Evolutionary conservation across 1,140 invertebrate genomes (phyloP).

Genomic region (Pachypeltis micranthus): DNA sequence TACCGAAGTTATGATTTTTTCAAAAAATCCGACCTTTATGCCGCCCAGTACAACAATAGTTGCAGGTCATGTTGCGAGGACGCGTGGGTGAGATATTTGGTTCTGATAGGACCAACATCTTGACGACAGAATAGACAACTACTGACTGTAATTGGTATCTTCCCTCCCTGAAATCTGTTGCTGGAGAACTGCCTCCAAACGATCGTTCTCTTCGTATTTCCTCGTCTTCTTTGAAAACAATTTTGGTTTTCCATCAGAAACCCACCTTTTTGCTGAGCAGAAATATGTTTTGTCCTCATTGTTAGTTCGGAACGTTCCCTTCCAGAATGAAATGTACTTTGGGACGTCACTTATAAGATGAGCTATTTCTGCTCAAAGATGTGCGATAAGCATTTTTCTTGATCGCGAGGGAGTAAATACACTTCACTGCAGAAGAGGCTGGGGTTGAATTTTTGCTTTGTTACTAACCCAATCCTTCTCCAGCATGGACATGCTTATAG

Average conservation of each 20-base stretch:
- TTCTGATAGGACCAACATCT: slow-evolving; percentile 44
- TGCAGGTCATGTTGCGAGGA: slow-evolving; percentile 73
- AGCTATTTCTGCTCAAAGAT: slow-evolving; percentile 60
- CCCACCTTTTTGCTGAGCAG: slow-evolving; percentile 53
- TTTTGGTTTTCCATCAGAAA: slow-evolving; percentile 44
- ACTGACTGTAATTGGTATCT: slow-evolving; percentile 55
- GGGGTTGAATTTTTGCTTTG: slow-evolving; percentile 23
- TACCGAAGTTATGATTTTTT: slow-evolving; percentile 72
- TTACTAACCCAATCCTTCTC: too few relatives aligned
- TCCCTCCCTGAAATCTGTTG: slow-evolving; percentile 66
- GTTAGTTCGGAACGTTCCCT: slow-evolving; percentile 50
- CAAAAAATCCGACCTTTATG: slow-evolving; percentile 78
- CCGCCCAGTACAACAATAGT: slow-evolving; percentile 72
- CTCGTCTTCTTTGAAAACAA: slow-evolving; percentile 68
- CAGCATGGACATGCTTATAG: too few relatives aligned
- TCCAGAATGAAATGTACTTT: slow-evolving; percentile 69
- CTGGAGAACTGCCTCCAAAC: slow-evolving; percentile 52
- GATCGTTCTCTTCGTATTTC: slow-evolving; percentile 47
- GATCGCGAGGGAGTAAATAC: slow-evolving; percentile 11
- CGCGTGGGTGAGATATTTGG: slow-evolving; percentile 65
- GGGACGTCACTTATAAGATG: slow-evolving; percentile 61
- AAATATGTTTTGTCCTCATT: slow-evolving; percentile 44
- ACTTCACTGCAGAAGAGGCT: slow-evolving; percentile 6
- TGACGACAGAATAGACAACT: slow-evolving; percentile 73
- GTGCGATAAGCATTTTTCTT: slow-evolving; percentile 52